These are phyloP conservation scores for Leptinotarsa lineolata DNA, from an alignment of 1,140 invertebrate species.

Conservation along the genomic window DNA sequence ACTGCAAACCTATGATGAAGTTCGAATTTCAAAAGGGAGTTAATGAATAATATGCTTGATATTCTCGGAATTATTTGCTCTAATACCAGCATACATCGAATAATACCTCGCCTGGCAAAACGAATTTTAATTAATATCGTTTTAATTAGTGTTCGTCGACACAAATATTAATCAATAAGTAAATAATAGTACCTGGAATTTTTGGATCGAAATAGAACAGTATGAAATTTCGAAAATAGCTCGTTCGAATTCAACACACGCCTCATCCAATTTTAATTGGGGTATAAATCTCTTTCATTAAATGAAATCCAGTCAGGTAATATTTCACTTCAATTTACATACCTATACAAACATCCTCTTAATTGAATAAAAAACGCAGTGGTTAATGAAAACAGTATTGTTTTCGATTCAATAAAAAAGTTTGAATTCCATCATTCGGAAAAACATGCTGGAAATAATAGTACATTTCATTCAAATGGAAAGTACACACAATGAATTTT, in stretches of 20 bases:
- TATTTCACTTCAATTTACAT: background rate
- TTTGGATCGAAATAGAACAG: background rate
- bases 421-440: background rate
- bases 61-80: too few species aligned
- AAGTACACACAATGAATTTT: too few species aligned
- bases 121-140: too few species aligned
- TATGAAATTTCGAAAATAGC: constrained; percentile 1
- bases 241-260: background rate
- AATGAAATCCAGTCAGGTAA: background rate
- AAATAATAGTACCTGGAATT: too few species aligned
- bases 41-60: too few species aligned
- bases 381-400: background rate
- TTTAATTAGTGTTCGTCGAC: too few species aligned
- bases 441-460: background rate
- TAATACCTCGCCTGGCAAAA: too few species aligned
- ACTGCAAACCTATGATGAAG: too few species aligned
- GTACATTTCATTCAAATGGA: too few species aligned
- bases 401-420: constrained; percentile 1
- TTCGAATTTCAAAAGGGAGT: too few species aligned
- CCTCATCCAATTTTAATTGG: constrained; percentile 3
- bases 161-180: too few species aligned
- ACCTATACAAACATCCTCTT: background rate
- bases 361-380: constrained; percentile 2
- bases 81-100: too few species aligned
- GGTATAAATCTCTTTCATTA: constrained; percentile 1